phyloP scores from a whole-genome alignment of 2,888 invertebrate species.

The Kryphioiulus occultus region DNA sequence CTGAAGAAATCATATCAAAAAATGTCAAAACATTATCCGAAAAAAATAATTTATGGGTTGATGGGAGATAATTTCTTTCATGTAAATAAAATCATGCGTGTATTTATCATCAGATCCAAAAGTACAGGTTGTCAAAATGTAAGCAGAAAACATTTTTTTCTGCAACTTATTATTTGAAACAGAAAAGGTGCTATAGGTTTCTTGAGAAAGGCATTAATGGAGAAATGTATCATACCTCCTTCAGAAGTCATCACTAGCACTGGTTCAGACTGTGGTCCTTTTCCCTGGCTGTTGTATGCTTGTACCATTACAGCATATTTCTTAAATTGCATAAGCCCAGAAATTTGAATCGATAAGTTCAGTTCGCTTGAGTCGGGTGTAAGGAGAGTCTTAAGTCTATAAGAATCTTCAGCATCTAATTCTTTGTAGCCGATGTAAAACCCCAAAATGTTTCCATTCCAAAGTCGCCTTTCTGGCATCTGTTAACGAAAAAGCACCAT shows the following conservation, averaged over 20 bases:
- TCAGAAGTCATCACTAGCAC: slow-evolving; percentile 61
- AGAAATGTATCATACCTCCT: slow-evolving; percentile 59
- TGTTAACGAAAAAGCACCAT: slow-evolving; percentile 61
- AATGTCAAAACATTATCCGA: too few species aligned
- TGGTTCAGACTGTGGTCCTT: slow-evolving; percentile 61
- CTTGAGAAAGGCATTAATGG: too few species aligned
- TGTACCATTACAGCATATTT: slow-evolving; percentile 61
- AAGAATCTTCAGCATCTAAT: slow-evolving; percentile 53
- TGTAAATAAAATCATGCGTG: too few species aligned
- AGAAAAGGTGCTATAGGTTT: too few species aligned
- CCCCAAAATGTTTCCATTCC: slow-evolving; percentile 54
- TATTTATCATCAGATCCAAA: too few species aligned
- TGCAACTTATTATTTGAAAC: too few species aligned
- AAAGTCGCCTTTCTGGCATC: slow-evolving; percentile 45
- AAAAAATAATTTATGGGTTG: too few species aligned
- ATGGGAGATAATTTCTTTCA: too few species aligned
- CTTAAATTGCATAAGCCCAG: slow-evolving; percentile 59
- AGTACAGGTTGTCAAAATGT: too few species aligned
- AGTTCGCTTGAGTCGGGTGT: slow-evolving; percentile 51
- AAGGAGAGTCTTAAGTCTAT: slow-evolving; percentile 54
- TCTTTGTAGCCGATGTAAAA: slow-evolving; percentile 56
- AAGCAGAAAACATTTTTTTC: too few species aligned
- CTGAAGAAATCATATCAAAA: too few species aligned
- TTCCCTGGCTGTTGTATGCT: slow-evolving; percentile 61
- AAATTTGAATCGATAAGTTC: slow-evolving; percentile 54